Evolutionary conservation across 2,888 invertebrate genomes (phyloP).

Genomic region (Nomada ruficornis): DNA sequence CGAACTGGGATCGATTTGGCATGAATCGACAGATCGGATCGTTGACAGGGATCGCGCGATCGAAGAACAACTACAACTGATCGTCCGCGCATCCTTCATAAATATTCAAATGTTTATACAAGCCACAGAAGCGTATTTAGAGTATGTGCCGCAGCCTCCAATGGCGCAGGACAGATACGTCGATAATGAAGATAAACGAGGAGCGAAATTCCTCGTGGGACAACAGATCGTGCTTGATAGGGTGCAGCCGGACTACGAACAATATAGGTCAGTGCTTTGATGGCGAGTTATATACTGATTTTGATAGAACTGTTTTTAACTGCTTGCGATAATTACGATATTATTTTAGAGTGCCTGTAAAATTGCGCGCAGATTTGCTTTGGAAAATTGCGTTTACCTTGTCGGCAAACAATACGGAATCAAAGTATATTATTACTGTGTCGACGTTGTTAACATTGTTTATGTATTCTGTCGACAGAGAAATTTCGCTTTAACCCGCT

Average conservation of each 20-base stretch:
- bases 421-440: too few species aligned
- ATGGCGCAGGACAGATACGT: constrained; percentile 57
- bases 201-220: constrained; percentile 69
- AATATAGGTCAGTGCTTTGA: constrained; percentile 39
- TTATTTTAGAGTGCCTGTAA: background rate
- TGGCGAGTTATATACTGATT: constrained; percentile 22
- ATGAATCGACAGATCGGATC: constrained; percentile 9
- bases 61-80: constrained; percentile 37
- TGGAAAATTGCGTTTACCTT: too few species aligned
- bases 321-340: constrained; percentile 1
- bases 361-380: too few species aligned
- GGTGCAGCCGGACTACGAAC: constrained; percentile 35
- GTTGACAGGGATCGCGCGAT: constrained; percentile 30
- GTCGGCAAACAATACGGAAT: too few species aligned
- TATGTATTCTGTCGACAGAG: too few species aligned
- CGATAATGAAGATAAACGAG: constrained; percentile 74
- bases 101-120: constrained; percentile 69
- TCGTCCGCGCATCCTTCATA: constrained; percentile 54
- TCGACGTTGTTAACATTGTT: too few species aligned
- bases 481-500: too few species aligned
- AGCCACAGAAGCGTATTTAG: constrained; percentile 40
- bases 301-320: constrained; percentile 19
- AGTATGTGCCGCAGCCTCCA: constrained; percentile 4
- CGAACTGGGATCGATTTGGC: constrained; percentile 11
- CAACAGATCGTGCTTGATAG: constrained; percentile 66